A percentile compares a stretch with the other conserved stretches of the same genome.
phyloP scores from a whole-genome alignment of 2,888 invertebrate species.

The Eupeodes latifasciatus region DNA sequence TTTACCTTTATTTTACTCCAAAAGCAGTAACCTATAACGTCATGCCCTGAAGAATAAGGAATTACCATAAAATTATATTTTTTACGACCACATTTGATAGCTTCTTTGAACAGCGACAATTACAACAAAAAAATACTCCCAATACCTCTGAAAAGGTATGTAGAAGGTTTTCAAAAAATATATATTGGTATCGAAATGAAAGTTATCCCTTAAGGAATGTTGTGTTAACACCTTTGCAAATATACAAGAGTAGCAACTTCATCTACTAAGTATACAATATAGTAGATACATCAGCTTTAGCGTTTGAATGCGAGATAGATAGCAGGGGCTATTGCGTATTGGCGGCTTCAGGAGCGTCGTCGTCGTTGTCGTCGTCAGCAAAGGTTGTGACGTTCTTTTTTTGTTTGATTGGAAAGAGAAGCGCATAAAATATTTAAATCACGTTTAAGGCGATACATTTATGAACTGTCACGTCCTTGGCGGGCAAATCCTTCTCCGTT shows the following conservation, averaged over 20 bases:
- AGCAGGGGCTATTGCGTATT: conserved; percentile 11
- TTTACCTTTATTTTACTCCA: neutral
- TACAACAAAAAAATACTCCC: conserved; percentile 38
- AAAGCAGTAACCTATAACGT: conserved; percentile 8
- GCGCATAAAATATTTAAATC: conserved; percentile 76
- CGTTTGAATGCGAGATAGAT: neutral
- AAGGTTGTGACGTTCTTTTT: too few species aligned
- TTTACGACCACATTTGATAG: conserved; percentile 64
- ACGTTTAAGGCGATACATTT: conserved; percentile 76
- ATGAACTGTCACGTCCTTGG: conserved; percentile 74
- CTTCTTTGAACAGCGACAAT: conserved; percentile 28
- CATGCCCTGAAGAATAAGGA: conserved; percentile 47
- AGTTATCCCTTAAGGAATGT: conserved; percentile 52
- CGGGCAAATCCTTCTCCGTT: conserved; percentile 72
- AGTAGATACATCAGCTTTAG: neutral
- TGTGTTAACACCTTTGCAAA: conserved; percentile 74
- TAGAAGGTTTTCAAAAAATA: too few species aligned
- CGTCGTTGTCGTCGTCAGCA: too few species aligned
- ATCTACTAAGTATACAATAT: neutral
- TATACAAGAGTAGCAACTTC: conserved; percentile 37
- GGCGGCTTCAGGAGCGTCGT: neutral
- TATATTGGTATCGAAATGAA: conserved; percentile 23
- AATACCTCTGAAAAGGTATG: neutral
- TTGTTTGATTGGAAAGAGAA: conserved; percentile 61
- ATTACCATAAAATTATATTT: conserved; percentile 62